These are phyloP conservation scores for Ceratothoa steindachneri DNA, from an alignment of 2,888 invertebrate species.

Conservation along the genomic window DNA sequence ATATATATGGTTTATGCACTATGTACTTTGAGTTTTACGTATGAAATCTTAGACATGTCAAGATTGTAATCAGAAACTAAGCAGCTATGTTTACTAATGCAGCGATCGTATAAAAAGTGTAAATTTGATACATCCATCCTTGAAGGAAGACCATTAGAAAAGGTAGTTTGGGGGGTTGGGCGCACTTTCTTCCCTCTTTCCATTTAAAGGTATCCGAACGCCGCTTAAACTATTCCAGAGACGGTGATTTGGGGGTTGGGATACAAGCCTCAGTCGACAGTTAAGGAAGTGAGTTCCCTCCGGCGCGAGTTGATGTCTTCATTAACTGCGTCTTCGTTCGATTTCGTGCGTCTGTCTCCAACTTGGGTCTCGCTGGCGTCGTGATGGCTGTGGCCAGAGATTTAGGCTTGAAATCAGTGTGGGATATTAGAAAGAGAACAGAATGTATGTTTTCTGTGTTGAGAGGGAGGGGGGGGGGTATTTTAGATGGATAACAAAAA, in stretches of 20 bases:
- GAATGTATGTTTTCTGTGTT: no score
- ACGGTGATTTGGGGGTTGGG: background rate
- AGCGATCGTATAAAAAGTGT: background rate
- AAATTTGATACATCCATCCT: background rate
- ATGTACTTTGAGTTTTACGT: background rate
- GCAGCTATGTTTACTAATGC: background rate
- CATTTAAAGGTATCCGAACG: background rate
- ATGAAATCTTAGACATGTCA: background rate
- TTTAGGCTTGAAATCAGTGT: background rate
- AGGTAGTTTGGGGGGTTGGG: background rate
- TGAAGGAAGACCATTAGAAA: background rate
- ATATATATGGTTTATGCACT: background rate
- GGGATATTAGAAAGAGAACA: no score
- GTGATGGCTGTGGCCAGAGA: background rate
- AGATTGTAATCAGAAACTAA: background rate
- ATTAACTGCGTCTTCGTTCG: background rate
- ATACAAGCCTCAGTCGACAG: background rate
- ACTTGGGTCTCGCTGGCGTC: background rate
- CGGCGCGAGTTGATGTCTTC: constrained; percentile 2
- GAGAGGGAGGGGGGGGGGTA: background rate
- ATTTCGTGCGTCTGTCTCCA: background rate
- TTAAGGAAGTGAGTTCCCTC: background rate
- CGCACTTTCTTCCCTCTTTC: background rate
- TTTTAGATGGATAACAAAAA: background rate
- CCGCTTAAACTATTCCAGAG: background rate